Evolutionary conservation across 2,113 vertebrate genomes (phyloP).

Genomic region (Heterochromis multidens): DNA sequence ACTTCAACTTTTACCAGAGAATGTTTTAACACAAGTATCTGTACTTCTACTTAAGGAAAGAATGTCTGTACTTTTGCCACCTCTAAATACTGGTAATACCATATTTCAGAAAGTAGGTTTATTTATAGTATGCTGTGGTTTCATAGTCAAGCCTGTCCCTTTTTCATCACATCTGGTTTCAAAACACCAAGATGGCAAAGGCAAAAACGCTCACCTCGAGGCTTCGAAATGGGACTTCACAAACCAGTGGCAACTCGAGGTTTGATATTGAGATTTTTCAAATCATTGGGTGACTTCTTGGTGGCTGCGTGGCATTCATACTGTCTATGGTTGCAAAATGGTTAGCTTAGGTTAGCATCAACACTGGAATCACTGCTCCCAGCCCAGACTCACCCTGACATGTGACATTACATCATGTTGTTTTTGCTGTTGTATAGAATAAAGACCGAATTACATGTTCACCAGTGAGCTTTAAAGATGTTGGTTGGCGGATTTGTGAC

Average conservation of each 20-base stretch:
- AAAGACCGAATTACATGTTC: neutral
- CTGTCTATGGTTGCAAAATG: neutral
- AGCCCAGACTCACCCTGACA: neutral
- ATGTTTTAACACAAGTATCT: too few species aligned
- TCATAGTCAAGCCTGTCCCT: neutral
- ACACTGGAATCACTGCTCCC: neutral
- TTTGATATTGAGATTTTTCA: neutral
- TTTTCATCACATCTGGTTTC: neutral
- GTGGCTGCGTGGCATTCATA: neutral
- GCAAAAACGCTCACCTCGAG: neutral
- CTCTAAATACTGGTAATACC: too few species aligned
- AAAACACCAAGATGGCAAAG: neutral
- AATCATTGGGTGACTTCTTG: neutral
- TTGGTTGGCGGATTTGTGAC: neutral
- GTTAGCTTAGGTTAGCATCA: neutral
- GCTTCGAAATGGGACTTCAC: neutral
- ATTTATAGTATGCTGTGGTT: neutral
- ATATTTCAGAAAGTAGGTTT: neutral
- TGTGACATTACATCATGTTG: neutral
- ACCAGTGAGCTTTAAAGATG: neutral
- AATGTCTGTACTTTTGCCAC: too few species aligned
- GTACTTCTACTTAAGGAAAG: too few species aligned
- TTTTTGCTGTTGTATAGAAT: neutral
- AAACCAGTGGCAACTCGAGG: neutral
- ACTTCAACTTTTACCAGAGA: too few species aligned